Evolutionary conservation across 1,140 invertebrate genomes (phyloP).

Genomic region (Nasonia vitripennis): DNA sequence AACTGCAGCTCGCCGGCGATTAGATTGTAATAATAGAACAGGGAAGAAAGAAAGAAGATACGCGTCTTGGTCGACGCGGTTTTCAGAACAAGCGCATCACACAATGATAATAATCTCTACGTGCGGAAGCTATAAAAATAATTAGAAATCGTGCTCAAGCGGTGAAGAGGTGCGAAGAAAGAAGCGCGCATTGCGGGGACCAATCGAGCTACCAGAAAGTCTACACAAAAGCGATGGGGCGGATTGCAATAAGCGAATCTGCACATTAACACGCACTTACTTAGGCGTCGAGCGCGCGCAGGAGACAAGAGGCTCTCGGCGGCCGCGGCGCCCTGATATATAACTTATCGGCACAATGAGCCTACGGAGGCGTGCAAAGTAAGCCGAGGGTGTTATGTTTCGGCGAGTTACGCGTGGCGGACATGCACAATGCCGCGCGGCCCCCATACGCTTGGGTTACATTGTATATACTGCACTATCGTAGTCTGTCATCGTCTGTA

Average conservation of each 20-base stretch:
- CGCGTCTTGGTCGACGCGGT: no score
- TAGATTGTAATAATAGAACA: no score
- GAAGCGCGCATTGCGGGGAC: no score
- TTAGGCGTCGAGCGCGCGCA: conserved; percentile 59
- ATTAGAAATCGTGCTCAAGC: no score
- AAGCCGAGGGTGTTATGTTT: conserved; percentile 65
- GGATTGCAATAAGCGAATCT: neutral
- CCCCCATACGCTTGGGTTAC: conserved; percentile 61
- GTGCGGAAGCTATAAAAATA: no score
- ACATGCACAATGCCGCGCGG: conserved; percentile 66
- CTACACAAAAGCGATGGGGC: no score
- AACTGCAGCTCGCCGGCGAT: no score
- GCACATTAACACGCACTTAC: conserved; percentile 53
- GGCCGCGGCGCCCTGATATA: conserved; percentile 64
- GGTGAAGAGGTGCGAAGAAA: no score
- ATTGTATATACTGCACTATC: conserved; percentile 7
- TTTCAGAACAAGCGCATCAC: neutral
- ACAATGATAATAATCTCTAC: no score
- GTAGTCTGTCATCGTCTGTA: neutral
- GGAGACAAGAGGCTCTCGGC: conserved; percentile 59
- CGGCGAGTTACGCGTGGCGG: conserved; percentile 64
- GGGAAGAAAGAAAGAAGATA: no score
- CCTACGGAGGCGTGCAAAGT: conserved; percentile 64
- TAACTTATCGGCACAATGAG: conserved; percentile 71
- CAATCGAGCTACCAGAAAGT: no score